These are phyloP conservation scores for Coelinius sp. DNA, from an alignment of 2,888 invertebrate genomes.

Conservation along the genomic window DNA sequence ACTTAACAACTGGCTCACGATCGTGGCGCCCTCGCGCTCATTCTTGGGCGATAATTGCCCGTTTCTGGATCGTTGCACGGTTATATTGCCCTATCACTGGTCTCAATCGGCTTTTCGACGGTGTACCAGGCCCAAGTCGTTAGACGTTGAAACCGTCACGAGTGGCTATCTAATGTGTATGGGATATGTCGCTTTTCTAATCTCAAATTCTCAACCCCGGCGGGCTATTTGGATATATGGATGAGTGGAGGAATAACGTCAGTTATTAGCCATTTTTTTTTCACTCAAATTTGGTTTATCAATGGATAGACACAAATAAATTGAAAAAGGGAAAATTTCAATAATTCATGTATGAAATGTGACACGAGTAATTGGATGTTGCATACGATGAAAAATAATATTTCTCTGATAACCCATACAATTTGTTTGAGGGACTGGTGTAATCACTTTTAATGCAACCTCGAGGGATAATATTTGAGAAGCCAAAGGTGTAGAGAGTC, in stretches of 20 bases:
- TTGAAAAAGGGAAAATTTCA: not conserved
- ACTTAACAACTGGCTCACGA: conserved; percentile 68
- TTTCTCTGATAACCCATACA: conserved; percentile 10
- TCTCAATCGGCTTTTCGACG: conserved; percentile 24
- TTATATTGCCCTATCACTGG: conserved; percentile 33
- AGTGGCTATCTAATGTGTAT: not conserved
- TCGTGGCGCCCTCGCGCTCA: conserved; percentile 59
- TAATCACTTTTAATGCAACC: conserved; percentile 27
- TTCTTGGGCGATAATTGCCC: conserved; percentile 57
- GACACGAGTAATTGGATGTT: conserved; percentile 13
- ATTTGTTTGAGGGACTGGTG: conserved; percentile 14
- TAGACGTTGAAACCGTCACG: conserved; percentile 25
- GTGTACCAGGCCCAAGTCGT: conserved; percentile 12
- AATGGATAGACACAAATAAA: too few relatives aligned
- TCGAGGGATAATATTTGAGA: conserved; percentile 10
- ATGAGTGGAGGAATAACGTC: not conserved
- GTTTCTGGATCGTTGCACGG: conserved; percentile 59
- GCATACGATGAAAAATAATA: conserved; percentile 21
- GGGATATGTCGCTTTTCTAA: conserved; percentile 13
- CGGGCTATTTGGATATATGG: not conserved
- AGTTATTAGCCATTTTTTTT: not conserved
- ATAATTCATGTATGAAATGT: not conserved
- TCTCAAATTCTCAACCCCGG: conserved; percentile 12
- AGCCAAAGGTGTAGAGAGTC: conserved; percentile 17
- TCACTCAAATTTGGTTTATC: too few relatives aligned